Conservation (phyloP, 2,888 invertebrate genomes). For the Synanthedon myopaeformis region DNA sequence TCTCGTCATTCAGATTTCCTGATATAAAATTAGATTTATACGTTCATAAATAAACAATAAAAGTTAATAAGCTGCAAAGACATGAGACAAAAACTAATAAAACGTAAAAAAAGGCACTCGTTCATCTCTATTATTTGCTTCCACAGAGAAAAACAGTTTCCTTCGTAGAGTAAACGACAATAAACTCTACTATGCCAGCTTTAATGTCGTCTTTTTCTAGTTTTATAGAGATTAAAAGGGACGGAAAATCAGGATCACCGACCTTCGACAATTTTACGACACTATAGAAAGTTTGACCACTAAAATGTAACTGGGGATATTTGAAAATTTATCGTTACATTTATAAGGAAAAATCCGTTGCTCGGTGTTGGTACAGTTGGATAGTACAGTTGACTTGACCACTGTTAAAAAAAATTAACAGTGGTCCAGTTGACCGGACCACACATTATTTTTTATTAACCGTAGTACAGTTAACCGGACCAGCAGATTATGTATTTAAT, state of each 20-base stretch:
- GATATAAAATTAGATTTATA: constrained; percentile 19
- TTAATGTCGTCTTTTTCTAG: constrained; percentile 25
- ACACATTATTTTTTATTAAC: no score
- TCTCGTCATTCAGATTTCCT: background rate
- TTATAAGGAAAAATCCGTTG: no score
- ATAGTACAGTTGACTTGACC: no score
- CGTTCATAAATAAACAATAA: constrained; percentile 19
- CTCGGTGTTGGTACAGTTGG: no score
- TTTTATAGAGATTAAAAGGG: constrained; percentile 21
- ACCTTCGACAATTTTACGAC: constrained; percentile 16
- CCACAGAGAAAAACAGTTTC: constrained; percentile 9
- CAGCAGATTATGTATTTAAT: no score
- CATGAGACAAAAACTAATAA: constrained; percentile 6
- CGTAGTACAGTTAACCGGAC: no score
- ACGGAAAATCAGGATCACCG: constrained; percentile 9
- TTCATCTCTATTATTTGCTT: constrained; percentile 4
- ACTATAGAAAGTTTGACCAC: background rate
- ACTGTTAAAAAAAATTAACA: no score
- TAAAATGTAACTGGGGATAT: background rate
- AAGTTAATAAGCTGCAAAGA: constrained; percentile 19
- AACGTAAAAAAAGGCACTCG: constrained; percentile 6
- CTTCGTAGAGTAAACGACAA: constrained; percentile 14
- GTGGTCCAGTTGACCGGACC: no score
- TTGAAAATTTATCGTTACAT: no score
- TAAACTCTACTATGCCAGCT: constrained; percentile 20